Conservation (phyloP, 2,113 vertebrate genomes). For the Ceuthmochares aereus region DNA sequence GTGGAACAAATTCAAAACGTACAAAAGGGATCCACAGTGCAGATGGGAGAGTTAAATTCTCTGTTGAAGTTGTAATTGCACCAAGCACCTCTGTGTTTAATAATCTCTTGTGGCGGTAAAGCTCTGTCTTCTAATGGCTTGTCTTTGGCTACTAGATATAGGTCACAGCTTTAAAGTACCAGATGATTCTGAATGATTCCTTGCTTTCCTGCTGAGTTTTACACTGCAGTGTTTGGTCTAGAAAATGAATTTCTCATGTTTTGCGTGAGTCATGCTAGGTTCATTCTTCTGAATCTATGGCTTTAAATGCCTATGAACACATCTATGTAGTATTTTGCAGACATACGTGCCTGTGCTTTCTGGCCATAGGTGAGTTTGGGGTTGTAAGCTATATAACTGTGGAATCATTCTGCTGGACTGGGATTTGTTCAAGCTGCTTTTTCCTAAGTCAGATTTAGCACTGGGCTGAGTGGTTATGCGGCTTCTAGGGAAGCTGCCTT, state of each 20-base stretch:
- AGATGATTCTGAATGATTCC: background rate
- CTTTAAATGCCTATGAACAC: background rate
- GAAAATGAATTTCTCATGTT: background rate
- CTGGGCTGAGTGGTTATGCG: background rate
- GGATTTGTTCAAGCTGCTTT: background rate
- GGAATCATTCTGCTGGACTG: background rate
- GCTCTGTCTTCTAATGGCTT: conserved; percentile 16
- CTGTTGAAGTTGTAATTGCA: conserved; percentile 1
- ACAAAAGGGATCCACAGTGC: background rate
- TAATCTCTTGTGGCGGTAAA: conserved; percentile 46
- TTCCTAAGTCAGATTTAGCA: background rate
- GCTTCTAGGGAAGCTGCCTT: background rate
- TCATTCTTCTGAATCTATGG: background rate
- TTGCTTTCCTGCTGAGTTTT: background rate
- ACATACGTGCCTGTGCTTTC: background rate
- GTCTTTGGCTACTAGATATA: conserved; percentile 6
- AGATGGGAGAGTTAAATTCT: conserved; percentile 17
- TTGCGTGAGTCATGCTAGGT: background rate
- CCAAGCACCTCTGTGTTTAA: background rate
- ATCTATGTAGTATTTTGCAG: background rate
- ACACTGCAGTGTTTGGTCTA: background rate
- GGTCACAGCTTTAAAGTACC: conserved; percentile 55
- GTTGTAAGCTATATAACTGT: background rate
- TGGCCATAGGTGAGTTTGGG: background rate
- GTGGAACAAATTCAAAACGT: background rate